Base-by-base conservation (phyloP, 2,797 vertebrate genomes). In the Thalassophryne amazonica region DNA sequence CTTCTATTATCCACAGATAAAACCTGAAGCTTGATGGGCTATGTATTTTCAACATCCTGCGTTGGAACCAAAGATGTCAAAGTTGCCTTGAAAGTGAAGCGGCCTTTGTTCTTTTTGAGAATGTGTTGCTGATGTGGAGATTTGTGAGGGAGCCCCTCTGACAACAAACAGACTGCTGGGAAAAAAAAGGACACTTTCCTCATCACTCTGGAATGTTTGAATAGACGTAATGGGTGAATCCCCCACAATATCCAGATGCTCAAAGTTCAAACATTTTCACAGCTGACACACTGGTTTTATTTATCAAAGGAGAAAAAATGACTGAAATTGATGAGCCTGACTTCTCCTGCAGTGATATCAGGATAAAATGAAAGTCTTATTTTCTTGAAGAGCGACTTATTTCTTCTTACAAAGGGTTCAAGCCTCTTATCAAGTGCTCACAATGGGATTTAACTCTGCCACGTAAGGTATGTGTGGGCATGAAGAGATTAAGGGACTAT, bases 181-280 rank as follows among this genome's bases (percentile, higher is more conserved):
- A 9, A 37, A 47, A 37, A 49, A 64, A 61, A 51, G 34, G 24
- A 60, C 36, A 24, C 32, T 32, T 34, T 34, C 37, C 32, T 74
- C 56, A 58, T 45, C 69, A 11, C 29, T 28, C 28, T 45, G 76
- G 68, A 77, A 67, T 84, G 59, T 59, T 63, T 46, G 31, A 69
- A 25, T 2, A 56, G 34, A 39, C 46, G 58, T 19, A 25, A 64
- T 18, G 12, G 19, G n/a, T n/a, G 30, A 52, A 60, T 54, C 69
- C 59, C 57, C 38, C 36, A 5, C 32, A 60, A 56, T 60, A 24
- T 60, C n/a, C 2, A 13, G 46, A 59, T 61, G 51, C 66, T 43
- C 39, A 51, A 41, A 41, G 36, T 41, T 73, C 48, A 68, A 40
- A 46, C 25, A 11, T 59, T 60, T 22, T 57, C 21, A 31, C 28